phyloP scores from a whole-genome alignment of 2,113 vertebrate genomes.

The Cyprinus carpio region DNA sequence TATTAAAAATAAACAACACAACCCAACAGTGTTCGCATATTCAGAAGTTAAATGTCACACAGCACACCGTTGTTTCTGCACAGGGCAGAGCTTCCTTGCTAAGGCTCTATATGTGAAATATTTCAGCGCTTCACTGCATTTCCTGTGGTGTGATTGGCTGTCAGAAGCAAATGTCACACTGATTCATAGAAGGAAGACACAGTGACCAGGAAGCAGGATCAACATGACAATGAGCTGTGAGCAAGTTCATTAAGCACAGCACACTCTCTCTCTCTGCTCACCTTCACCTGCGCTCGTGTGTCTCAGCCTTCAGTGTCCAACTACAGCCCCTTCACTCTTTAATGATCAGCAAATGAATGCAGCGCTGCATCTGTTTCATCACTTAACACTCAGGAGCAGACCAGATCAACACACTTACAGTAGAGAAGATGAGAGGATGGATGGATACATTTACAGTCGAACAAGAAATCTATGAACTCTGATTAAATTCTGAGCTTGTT shows the following conservation, averaged over 20 bases:
- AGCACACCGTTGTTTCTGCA: neutral
- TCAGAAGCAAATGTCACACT: conserved; percentile 54
- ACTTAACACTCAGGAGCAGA: conserved; percentile 1
- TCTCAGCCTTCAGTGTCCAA: conserved; percentile 62
- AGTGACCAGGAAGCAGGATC: conserved; percentile 13
- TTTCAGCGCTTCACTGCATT: neutral
- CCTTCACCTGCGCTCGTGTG: conserved; percentile 25
- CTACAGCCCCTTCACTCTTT: conserved; percentile 69
- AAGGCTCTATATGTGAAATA: neutral
- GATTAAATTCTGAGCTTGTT: no score
- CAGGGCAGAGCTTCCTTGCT: neutral
- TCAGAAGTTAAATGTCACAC: neutral
- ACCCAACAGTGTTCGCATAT: neutral
- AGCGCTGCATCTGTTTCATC: neutral
- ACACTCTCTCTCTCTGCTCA: conserved; percentile 6
- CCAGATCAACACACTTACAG: no score
- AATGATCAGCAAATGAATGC: conserved; percentile 52
- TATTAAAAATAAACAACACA: neutral
- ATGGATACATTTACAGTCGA: no score
- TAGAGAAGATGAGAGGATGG: no score
- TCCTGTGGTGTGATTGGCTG: conserved; percentile 39
- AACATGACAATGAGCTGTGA: conserved; percentile 49
- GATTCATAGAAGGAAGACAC: conserved; percentile 42
- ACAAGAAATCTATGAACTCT: no score
- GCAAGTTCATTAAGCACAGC: conserved; percentile 55